Conservation (phyloP, 2,797 vertebrate species). For the Enteromius radiatus region DNA sequence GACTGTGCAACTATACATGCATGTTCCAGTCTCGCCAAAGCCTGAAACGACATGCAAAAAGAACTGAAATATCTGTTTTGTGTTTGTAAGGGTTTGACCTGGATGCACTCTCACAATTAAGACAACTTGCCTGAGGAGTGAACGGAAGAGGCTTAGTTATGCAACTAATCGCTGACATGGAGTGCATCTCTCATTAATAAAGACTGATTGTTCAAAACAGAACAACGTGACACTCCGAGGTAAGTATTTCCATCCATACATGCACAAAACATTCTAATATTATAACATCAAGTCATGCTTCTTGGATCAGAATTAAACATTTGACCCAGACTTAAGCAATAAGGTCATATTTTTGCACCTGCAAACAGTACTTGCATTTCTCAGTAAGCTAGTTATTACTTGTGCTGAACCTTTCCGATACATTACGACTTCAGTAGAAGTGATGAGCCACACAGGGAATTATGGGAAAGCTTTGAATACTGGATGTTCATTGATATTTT, state of each 20-base stretch:
- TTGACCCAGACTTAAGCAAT: too few species aligned
- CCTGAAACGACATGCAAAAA: not conserved
- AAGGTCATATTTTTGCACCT: not conserved
- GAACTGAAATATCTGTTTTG: slow-evolving; percentile 34
- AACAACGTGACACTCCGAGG: not conserved
- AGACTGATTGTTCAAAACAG: not conserved
- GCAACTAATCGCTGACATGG: slow-evolving; percentile 11
- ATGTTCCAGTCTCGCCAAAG: not conserved
- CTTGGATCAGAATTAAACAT: not conserved
- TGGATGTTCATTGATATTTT: not conserved
- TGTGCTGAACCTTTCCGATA: not conserved
- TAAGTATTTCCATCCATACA: not conserved
- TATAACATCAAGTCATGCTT: not conserved
- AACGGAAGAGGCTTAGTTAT: slow-evolving; percentile 31
- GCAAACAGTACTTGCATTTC: not conserved
- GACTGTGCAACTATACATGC: not conserved
- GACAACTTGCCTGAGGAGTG: slow-evolving; percentile 3
- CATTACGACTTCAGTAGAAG: not conserved
- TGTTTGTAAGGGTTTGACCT: not conserved
- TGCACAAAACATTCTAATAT: not conserved
- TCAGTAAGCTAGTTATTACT: not conserved
- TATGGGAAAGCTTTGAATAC: not conserved
- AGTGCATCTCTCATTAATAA: slow-evolving; percentile 3
- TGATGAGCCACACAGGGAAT: not conserved
- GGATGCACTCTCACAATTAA: not conserved